Evolutionary conservation across 2,797 vertebrate species (phyloP), one percentile per base, ranked within the genome.

Genomic region (Lepus oiostolus): DNA sequence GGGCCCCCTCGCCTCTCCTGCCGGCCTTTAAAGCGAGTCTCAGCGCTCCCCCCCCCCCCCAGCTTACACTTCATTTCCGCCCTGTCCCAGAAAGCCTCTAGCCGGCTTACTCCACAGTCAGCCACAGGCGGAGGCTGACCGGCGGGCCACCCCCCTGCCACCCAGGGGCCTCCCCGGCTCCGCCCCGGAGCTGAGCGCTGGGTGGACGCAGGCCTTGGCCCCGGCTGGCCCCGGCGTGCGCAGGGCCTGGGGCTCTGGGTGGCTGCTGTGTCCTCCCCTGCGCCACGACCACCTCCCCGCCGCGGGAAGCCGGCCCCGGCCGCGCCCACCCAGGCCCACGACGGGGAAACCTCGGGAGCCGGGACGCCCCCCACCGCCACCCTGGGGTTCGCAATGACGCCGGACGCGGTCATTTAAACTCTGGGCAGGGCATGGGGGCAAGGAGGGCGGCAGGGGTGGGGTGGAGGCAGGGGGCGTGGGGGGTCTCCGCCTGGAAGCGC

Each of bases 41-140:
- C 28, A 81, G n/a, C 16, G 90, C 35, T 4, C 35, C 81, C 71
- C 95, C 35, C 35, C 96, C 42, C 71, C 85, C 80, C 88, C 47
- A 90, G 90, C 96, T 97, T 90, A 88, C 85, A 94, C 91, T 96
- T 96, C 95, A 96, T 95, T 97, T 96, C 93, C 60, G 91, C 74
- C 7, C 89, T 72, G 85, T 91, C 94, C 82, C 76, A 95, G 84
- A 72, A 94, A 94, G 85, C 90, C 94, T 96, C 97, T 85, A 86
- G 72, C 76, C 10, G 28, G 65, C 32, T 91, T 94, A 87, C 76
- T 92, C 85, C 92, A 92, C 62, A 94, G 88, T 95, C 82, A 95
- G 95, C 83, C 75, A 88, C 63, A 89, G 92, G 71, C 11, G 82
- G 76, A 75, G 63, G 28, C n/a, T 60, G 50, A 72, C 67, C 42